Base-by-base conservation (phyloP, 1,140 invertebrate species). In the Drosophila melanica region DNA sequence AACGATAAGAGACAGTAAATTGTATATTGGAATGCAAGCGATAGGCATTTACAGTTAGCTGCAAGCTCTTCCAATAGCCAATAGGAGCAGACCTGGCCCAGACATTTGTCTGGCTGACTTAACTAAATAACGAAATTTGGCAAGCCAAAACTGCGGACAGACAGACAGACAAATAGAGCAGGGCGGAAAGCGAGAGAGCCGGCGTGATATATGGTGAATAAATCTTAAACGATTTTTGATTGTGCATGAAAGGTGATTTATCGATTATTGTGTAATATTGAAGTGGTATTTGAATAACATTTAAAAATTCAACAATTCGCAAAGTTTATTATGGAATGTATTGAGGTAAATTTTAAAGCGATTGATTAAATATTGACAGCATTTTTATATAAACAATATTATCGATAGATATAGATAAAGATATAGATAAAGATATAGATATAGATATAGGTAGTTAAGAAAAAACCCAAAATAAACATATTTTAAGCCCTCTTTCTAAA, bases 21-120 rank as follows among this genome's bases (percentile, higher is more conserved):
- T 77, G 77, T 41, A 51, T 60, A 81, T 87, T 81, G 81, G 82
- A 86, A 86, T 87, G 70, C 82, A 65, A 55, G 82, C 75, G 81
- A 87, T 85, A 85, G 78, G 79, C 82, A 82, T 85, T 81, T 86
- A 69, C 47, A 69, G 66, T 33, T 39, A 16, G 60, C 51, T 50
- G 3, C 11, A 44, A 60, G 65, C 65, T 16, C 23, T 42, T 41
- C 12, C 65, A 53, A 41, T 2, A 66, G 60, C 51, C 68, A 57
- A 65, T 16, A 20, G 27, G 11, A 60, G 57, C 16, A 23, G 62
- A 65, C 51, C 42, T 41, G 27, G 59, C 50, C 68, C 45, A 57
- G 44, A 58, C 60, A 48, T 70, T 63, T 51, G 50, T 55, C 59
- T 65, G 48, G 33, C 18, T 39, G 58, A 33, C 33, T 37, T 44